Conservation (phyloP, 1,140 invertebrate genomes). For the Eupristina koningsbergeri region DNA sequence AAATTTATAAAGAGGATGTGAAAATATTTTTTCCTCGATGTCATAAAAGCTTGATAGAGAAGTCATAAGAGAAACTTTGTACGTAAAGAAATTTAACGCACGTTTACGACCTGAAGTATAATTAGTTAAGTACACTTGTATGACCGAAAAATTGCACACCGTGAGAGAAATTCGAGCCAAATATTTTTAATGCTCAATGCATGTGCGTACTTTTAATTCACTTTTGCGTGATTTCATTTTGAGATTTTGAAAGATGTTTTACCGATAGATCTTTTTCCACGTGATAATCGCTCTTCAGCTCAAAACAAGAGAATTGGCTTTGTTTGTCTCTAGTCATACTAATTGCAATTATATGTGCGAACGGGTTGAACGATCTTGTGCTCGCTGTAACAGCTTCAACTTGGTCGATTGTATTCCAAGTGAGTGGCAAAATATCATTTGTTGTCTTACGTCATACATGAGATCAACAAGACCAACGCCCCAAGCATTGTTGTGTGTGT, state of each 20-base stretch:
- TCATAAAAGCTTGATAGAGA: too few relatives aligned
- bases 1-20: too few relatives aligned
- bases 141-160: too few relatives aligned
- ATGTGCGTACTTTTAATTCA: not conserved
- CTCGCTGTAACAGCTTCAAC: not conserved
- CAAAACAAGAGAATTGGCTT: constrained; percentile 16
- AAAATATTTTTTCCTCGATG: too few relatives aligned
- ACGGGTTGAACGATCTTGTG: constrained; percentile 35
- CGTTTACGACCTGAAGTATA: not conserved
- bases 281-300: constrained; percentile 48
- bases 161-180: too few relatives aligned
- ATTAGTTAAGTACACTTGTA: not conserved
- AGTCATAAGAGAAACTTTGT: not conserved
- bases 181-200: not conserved
- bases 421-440: not conserved
- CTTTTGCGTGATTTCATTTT: constrained; percentile 53
- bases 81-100: not conserved
- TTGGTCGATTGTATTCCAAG: not conserved
- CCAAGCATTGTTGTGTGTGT: not conserved
- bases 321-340: not conserved
- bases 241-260: constrained; percentile 51
- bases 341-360: constrained; percentile 48
- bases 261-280: constrained; percentile 54
- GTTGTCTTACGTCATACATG: not conserved
- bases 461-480: constrained; percentile 31